Evolutionary conservation across 2,113 vertebrate genomes (phyloP), one percentile per base, ranked within the genome.

Genomic region (Atlantisia rogersi): DNA sequence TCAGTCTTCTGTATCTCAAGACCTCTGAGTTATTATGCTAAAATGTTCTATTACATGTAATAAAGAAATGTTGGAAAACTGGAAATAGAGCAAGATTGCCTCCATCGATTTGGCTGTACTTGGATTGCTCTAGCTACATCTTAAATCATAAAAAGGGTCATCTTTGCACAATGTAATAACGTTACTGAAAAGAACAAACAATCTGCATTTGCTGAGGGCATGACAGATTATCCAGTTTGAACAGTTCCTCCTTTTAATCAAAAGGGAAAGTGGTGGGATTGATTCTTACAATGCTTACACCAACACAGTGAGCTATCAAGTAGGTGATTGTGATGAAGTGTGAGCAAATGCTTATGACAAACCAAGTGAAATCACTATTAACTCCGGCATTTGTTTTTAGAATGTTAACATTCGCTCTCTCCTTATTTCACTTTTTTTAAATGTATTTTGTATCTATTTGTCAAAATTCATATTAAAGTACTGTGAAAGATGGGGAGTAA

Each of bases 61-160:
- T 97, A 93, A 93, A 92, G 83, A 70, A 91, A 93, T 88, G 80
- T 62, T 86, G 93, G 86, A 88, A 97, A 92, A 84, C 89, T 86
- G 74, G 89, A 95, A 94, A 69, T 65, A 88, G 60, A 64, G 19
- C 56, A 80, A 92, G 75, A 79, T 85, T 81, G 53, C 83, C 17
- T 94, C 70, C 93, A 79, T 74, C 10, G 11, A 82, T 94, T 90
- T 83, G 71, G 32, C 58, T 95, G 58, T 62, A 74, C 91, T 92
- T 40, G 39, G 71, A 85, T 89, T 86, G 79, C 69, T 76, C 19
- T 68, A 77, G 86, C 77, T 94, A 76, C 52, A 42, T 92, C 82
- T 91, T 84, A 91, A 92, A 77, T 95, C 71, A 48, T 48, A 65
- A 68, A 94, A 63, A 68, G 28, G 75, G 52, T 82, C 92, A 89